Evolutionary conservation across 2,888 invertebrate genomes (phyloP), one percentile per base, ranked within the genome.

Genomic region (Plebejus melissa): DNA sequence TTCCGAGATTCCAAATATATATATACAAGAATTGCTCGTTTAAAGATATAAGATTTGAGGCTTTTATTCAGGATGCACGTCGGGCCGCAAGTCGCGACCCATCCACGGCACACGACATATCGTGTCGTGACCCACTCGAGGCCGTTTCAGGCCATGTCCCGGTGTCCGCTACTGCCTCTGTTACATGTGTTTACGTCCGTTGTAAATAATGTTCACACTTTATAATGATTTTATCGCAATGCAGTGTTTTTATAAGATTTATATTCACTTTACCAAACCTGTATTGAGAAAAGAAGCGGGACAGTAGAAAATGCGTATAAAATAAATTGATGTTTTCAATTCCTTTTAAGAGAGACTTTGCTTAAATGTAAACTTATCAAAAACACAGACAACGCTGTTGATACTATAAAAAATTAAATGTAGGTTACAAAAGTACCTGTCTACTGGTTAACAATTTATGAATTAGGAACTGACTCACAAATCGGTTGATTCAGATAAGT

Each of bases 131-230:
- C 32, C 32, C 32, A 65, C 32, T 13, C 65, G 6, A 32, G 65
- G 32, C 28, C 60, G 11, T 65, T 32, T 65, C 32, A 11, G 32
- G 22, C 65, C 65, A 4, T 32, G 32, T 65, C 11, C 3, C n/a
- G 65, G 41, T 46, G 71, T 46, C 9, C 11, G n/a, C 41, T 70
- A 71, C 46, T 22, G n/a, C 50, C 16, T 70, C n/a, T 46, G 6
- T 13, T 28, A 46, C 28, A 22, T 46, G n/a, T 70, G 41, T 71
- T 65, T 5, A 32, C 65, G 65, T 36, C 65, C 13, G 22, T 50
- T 71, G 41, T 72, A 72, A 72, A 50, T 72, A 72, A 72, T 72
- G 72, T 72, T 72, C 72, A 72, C 72, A 72, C 72, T 72, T 72
- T 72, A 54, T 36, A 72, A 54, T 13, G 50, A 46, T 72, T 32